Evolutionary conservation across 2,797 vertebrate genomes (phyloP), one percentile per base, ranked within the genome.

Genomic region (Menidia menidia): DNA sequence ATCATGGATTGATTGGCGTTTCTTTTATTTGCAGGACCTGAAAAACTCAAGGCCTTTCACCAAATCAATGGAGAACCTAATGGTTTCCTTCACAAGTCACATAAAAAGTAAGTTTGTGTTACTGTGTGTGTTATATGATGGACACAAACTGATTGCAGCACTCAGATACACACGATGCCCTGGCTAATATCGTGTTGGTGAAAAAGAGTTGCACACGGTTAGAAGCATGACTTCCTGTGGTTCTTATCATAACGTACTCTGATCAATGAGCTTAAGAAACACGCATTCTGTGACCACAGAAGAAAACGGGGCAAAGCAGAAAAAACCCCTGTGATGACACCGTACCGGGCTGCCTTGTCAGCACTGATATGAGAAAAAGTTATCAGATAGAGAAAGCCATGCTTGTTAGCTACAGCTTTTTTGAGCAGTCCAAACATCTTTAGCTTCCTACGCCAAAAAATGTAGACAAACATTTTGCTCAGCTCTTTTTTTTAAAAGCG

Each of bases 11-110:
- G 3, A 33, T 64, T 15, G 25, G 52, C 56, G 3, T 10, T 64
- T 1, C 66, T 4, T 78, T 53, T 70, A 47, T 80, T 80, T 93
- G 7, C 91, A 97, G 96, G 93, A 94, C 25, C 90, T 91, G 0
- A 82, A 86, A 45, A 90, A 90, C 25, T 85, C 90, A 10, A 95
- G 89, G 87, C 84, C 91, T 68, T 96, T 98, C 67, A 94, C 95
- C 78, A 96, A 95, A 77, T 98, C 97, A 0, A 6, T 98, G 90
- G 97, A 98, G 79, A 90, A 98, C 68, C 60, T 98, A 14, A 94
- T 96, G 90, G 82, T 94, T 65, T 95, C 94, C 51, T 89, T 97
- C 62, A 88, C 93, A 7, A 92, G 92, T 48, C 95, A 94, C 16
- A 94, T 97, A 44, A 97, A 83, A 93, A 96, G 96, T 98, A 95